Percentiles rank a stretch among this genome's conserved stretches.
phyloP scores from a whole-genome alignment of 2,888 invertebrate species.

The Chouioia cunea region DNA sequence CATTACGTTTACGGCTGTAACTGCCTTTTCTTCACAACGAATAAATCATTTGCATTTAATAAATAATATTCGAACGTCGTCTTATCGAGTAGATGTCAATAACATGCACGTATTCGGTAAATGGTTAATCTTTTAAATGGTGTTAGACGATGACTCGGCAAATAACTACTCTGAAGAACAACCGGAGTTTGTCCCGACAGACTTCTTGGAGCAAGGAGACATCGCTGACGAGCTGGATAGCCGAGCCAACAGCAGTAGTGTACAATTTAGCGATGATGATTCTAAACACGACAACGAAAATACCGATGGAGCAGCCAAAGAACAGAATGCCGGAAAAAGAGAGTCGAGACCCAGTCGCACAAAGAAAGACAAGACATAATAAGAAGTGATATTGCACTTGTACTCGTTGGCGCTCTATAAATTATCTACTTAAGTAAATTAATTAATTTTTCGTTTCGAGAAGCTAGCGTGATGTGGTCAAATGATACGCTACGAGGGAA shows the following conservation, averaged over 20 bases:
- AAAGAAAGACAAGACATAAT: constrained; percentile 45
- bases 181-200: constrained; percentile 67
- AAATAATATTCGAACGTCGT: no score
- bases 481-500: constrained; percentile 6
- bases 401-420: constrained; percentile 41
- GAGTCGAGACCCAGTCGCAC: constrained; percentile 36
- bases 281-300: constrained; percentile 47
- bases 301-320: constrained; percentile 48
- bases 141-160: constrained; percentile 29
- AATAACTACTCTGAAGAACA: constrained; percentile 57
- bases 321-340: neutral
- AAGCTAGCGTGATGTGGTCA: constrained; percentile 11
- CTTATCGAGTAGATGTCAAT: no score
- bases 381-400: constrained; percentile 8
- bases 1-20: no score
- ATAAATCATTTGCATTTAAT: no score
- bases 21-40: no score
- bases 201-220: constrained; percentile 66
- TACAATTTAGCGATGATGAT: constrained; percentile 50
- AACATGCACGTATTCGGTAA: neutral
- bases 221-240: constrained; percentile 60
- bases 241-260: constrained; percentile 55
- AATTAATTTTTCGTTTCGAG: constrained; percentile 34
- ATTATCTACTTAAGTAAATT: constrained; percentile 31
- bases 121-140: constrained; percentile 6